phyloP scores from a whole-genome alignment of 1,140 invertebrate species.

The Pogonus chalceus region DNA sequence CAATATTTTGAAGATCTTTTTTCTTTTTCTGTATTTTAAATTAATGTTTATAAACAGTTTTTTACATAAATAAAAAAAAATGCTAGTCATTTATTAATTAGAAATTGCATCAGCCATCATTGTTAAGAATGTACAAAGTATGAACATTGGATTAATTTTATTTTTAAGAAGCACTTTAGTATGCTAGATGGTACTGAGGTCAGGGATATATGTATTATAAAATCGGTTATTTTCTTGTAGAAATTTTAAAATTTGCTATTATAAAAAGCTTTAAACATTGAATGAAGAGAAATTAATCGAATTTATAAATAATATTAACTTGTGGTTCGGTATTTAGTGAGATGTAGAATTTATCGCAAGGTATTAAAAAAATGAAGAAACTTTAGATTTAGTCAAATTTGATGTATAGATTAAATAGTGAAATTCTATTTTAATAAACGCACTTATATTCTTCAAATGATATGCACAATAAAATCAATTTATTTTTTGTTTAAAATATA shows the following conservation, averaged over 20 bases:
- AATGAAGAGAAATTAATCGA: no score
- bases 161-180: not conserved
- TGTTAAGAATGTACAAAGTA: not conserved
- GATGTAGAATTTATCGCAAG: not conserved
- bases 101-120: not conserved
- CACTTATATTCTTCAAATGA: not conserved
- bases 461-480: not conserved
- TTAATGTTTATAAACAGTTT: not conserved
- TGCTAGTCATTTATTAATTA: not conserved
- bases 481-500: not conserved
- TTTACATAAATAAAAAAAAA: not conserved
- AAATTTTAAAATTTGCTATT: no score
- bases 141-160: not conserved
- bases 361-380: not conserved
- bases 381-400: not conserved
- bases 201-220: no score
- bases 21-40: not conserved
- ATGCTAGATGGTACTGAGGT: not conserved
- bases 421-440: not conserved
- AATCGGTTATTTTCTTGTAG: no score
- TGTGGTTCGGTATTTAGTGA: not conserved
- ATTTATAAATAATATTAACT: not conserved
- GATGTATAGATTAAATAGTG: not conserved
- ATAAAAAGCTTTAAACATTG: no score
- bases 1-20: not conserved